These are phyloP conservation scores for Picus viridis DNA, from an alignment of 2,797 vertebrate species.

Conservation along the genomic window DNA sequence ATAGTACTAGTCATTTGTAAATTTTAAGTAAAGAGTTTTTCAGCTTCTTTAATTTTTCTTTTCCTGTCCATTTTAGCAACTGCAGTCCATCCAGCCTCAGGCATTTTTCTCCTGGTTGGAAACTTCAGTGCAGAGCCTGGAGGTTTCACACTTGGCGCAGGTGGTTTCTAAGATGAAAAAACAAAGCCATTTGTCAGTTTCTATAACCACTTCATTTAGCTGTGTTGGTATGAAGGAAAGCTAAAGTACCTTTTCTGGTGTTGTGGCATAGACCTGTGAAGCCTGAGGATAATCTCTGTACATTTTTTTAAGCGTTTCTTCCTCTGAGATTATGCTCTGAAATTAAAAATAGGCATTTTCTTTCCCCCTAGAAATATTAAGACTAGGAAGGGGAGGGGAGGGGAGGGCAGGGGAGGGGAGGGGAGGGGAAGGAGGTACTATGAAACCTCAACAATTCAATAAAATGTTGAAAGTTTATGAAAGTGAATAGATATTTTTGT, in stretches of 20 bases:
- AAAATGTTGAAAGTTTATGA: not conserved
- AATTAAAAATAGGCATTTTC: not conserved
- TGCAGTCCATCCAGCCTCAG: constrained; percentile 88
- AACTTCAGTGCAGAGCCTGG: constrained; percentile 82
- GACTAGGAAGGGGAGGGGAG: not conserved
- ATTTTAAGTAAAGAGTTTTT: constrained; percentile 87
- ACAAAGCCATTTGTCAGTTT: constrained; percentile 14
- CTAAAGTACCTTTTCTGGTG: constrained; percentile 80
- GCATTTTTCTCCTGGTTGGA: constrained; percentile 86
- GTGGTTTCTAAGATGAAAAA: constrained; percentile 68
- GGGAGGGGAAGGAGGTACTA: not conserved
- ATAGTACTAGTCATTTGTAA: not conserved
- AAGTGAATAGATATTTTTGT: not conserved
- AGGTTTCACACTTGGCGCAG: constrained; percentile 75
- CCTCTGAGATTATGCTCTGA: constrained; percentile 80
- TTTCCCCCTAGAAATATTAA: not conserved
- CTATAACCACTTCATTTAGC: not conserved
- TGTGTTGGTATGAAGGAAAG: constrained; percentile 31
- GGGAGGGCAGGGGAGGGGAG: no score
- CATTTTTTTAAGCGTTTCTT: constrained; percentile 64
- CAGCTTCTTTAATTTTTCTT: constrained; percentile 84
- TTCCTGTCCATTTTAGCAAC: constrained; percentile 86
- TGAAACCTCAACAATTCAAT: not conserved
- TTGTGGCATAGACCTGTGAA: constrained; percentile 23
- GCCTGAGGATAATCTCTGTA: constrained; percentile 57